A percentile compares a stretch with the other conserved stretches of the same genome.
Evolutionary conservation across 2,888 invertebrate genomes (phyloP).

Genomic region (Campoplex nolae): DNA sequence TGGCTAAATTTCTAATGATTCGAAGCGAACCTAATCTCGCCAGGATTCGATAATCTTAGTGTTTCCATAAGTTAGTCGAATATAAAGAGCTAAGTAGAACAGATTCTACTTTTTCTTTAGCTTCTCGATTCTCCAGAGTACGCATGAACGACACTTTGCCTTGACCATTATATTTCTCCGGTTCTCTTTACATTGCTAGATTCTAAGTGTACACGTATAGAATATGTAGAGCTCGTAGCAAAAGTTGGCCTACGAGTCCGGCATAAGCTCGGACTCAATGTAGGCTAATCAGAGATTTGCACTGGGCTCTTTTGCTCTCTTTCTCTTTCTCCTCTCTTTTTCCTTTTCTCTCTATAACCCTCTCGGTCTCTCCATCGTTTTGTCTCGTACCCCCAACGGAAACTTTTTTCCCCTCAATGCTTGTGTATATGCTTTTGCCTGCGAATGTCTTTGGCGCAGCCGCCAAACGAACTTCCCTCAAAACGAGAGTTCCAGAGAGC

Average conservation of each 20-base stretch:
- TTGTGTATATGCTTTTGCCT: slow-evolving; percentile 33
- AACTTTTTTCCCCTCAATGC: slow-evolving; percentile 1
- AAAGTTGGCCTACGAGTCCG: slow-evolving; percentile 62
- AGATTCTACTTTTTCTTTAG: neutral
- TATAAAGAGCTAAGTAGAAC: neutral
- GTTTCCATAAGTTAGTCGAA: neutral
- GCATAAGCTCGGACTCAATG: slow-evolving; percentile 73
- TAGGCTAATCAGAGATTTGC: slow-evolving; percentile 80
- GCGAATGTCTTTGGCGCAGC: slow-evolving; percentile 45
- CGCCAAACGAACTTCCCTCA: slow-evolving; percentile 30
- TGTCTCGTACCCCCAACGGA: slow-evolving; percentile 18
- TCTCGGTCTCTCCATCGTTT: slow-evolving; percentile 43
- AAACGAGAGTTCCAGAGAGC: neutral
- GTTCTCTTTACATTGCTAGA: neutral
- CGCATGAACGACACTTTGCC: neutral
- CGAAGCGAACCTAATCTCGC: neutral
- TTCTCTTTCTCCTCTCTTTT: slow-evolving; percentile 33
- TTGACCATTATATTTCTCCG: slow-evolving; percentile 16
- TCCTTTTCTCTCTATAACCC: slow-evolving; percentile 42
- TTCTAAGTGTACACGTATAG: slow-evolving; percentile 18
- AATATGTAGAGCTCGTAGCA: slow-evolving; percentile 11
- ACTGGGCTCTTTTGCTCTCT: slow-evolving; percentile 43
- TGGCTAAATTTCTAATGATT: neutral
- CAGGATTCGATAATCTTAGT: neutral
- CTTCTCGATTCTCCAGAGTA: neutral